phyloP scores from a whole-genome alignment of 2,888 invertebrate genomes.

The Apamea crenata region DNA sequence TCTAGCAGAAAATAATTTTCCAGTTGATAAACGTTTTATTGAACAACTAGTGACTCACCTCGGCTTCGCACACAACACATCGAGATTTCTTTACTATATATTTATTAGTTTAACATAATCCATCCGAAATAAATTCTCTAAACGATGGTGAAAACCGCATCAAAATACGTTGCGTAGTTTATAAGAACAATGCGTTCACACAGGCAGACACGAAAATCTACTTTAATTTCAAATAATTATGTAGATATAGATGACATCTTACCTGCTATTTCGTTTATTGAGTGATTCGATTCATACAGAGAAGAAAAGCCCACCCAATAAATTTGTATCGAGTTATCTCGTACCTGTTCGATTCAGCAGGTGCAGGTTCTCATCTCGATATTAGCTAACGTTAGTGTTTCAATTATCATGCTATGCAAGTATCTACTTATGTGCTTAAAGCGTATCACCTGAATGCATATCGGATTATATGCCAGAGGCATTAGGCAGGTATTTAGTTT shows the following conservation, averaged over 20 bases:
- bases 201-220: not conserved
- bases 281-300: not conserved
- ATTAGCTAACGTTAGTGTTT: conserved; percentile 51
- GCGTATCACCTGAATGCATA: conserved; percentile 45
- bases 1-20: not conserved
- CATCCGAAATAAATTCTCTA: not conserved
- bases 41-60: not conserved
- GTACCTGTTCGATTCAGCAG: not conserved
- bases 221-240: not conserved
- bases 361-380: conserved; percentile 17
- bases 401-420: conserved; percentile 52
- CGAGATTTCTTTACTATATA: not conserved
- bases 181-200: not conserved
- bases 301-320: not conserved
- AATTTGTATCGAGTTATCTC: not conserved
- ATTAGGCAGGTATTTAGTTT: conserved; percentile 37
- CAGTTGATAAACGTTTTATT: not conserved
- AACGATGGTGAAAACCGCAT: not conserved
- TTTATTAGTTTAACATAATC: not conserved
- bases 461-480: conserved; percentile 28
- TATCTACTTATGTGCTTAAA: conserved; percentile 43
- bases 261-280: not conserved
- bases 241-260: not conserved
- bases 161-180: not conserved
- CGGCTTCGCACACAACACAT: not conserved